These are phyloP conservation scores for Paralvinella palmiformis DNA, from an alignment of 1,140 invertebrate genomes.

Conservation along the genomic window DNA sequence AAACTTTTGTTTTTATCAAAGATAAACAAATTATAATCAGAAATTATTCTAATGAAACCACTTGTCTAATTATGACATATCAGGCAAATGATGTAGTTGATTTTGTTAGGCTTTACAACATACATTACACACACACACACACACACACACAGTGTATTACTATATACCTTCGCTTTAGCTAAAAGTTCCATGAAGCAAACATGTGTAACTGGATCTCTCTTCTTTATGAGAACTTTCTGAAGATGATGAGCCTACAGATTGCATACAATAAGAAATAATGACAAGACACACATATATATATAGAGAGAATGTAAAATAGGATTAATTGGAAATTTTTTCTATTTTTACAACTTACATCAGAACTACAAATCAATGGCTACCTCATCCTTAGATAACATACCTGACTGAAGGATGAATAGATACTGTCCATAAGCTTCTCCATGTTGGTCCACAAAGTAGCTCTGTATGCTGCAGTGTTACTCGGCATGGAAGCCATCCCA, in stretches of 20 bases:
- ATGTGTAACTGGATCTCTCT: constrained; percentile 54
- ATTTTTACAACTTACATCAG: too few species aligned
- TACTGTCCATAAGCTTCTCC: constrained; percentile 67
- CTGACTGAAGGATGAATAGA: constrained; percentile 65
- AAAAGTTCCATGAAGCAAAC: constrained; percentile 53
- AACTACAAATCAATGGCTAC: neutral
- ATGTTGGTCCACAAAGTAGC: constrained; percentile 71
- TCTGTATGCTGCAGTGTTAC: constrained; percentile 64
- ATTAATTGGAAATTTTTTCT: too few species aligned
- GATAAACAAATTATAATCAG: too few species aligned
- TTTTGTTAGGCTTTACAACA: neutral
- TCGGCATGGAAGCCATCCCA: constrained; percentile 62
- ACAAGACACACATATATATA: too few species aligned
- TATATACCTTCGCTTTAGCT: constrained; percentile 30
- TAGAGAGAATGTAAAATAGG: too few species aligned
- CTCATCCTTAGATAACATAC: constrained; percentile 40
- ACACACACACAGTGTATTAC: too few species aligned
- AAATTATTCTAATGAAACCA: too few species aligned
- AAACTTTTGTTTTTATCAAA: too few species aligned
- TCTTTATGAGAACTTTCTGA: constrained; percentile 54
- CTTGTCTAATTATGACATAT: too few species aligned
- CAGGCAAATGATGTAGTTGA: neutral
- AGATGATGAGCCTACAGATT: constrained; percentile 44
- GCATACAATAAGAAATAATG: too few species aligned
- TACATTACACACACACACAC: neutral